A percentile compares a stretch with the other conserved stretches of the same genome.
Conservation (phyloP, 2,113 vertebrate genomes). For the Suricata suricatta region DNA sequence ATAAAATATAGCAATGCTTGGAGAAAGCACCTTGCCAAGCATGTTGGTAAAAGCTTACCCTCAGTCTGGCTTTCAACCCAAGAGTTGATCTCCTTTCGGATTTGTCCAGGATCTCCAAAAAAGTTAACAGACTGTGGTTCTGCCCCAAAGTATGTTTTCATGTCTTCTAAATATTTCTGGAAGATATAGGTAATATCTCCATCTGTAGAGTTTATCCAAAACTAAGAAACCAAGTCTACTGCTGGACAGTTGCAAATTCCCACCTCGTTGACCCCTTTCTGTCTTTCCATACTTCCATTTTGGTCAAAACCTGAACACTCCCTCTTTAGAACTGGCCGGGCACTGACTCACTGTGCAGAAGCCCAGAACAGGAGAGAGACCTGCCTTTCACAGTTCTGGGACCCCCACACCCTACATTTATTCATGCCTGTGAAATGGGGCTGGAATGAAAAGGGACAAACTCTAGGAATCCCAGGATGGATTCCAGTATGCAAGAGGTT, state of each 20-base stretch:
- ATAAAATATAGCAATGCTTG: background rate
- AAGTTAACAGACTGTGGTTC: slow-evolving; percentile 81
- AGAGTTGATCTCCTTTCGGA: slow-evolving; percentile 81
- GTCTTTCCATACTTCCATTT: background rate
- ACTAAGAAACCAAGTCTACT: background rate
- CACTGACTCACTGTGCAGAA: background rate
- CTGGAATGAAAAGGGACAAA: background rate
- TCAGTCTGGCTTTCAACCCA: slow-evolving; percentile 85
- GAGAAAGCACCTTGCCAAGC: rapidly evolving
- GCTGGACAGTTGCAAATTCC: background rate
- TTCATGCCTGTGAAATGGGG: background rate
- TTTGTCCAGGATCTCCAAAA: slow-evolving; percentile 65
- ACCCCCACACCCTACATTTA: background rate
- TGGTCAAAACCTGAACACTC: background rate
- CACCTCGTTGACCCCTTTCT: background rate
- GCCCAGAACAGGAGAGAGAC: background rate
- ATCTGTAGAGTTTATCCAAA: background rate
- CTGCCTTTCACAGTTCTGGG: too few relatives aligned
- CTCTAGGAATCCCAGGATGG: background rate
- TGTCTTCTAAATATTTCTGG: slow-evolving; percentile 81
- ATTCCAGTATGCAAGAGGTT: rapidly evolving
- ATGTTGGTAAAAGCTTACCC: slow-evolving; percentile 72
- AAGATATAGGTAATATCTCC: slow-evolving; percentile 46
- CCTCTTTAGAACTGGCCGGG: background rate
- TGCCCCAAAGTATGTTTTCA: slow-evolving; percentile 81